phyloP scores from a whole-genome alignment of 1,140 invertebrate genomes.

The Drosophila sechellia region DNA sequence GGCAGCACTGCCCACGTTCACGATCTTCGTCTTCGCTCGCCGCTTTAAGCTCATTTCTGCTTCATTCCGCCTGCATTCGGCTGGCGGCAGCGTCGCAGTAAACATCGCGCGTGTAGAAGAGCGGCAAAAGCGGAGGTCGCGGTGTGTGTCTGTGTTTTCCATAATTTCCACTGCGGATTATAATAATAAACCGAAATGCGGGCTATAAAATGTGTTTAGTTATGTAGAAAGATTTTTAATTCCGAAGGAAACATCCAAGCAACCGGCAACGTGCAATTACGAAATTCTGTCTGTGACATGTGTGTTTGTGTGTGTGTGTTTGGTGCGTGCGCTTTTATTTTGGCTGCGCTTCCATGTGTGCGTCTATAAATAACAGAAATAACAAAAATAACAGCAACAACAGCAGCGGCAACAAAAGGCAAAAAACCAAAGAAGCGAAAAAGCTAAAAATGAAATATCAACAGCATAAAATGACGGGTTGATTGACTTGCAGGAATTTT shows the following conservation, averaged over 20 bases:
- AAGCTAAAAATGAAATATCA: constrained; percentile 51
- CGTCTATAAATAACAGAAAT: constrained; percentile 65
- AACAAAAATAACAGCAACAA: constrained; percentile 18
- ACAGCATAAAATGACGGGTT: constrained; percentile 65
- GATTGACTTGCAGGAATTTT: constrained; percentile 77
- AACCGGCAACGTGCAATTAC: constrained; percentile 64
- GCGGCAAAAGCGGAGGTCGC: constrained; percentile 54
- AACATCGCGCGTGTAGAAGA: constrained; percentile 42
- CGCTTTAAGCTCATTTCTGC: constrained; percentile 16
- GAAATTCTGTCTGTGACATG: constrained; percentile 54
- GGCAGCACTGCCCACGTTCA: constrained; percentile 22
- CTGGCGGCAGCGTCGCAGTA: constrained; percentile 59
- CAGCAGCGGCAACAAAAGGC: constrained; percentile 16
- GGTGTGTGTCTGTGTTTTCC: constrained; percentile 9
- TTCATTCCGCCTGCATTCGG: constrained; percentile 27
- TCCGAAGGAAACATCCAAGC: too few species aligned
- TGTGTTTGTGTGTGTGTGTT: constrained; percentile 10
- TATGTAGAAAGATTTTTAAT: constrained; percentile 28
- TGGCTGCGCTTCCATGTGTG: constrained; percentile 61
- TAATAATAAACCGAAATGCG: constrained; percentile 25
- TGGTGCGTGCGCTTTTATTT: constrained; percentile 39
- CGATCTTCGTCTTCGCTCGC: constrained; percentile 37
- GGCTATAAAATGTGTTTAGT: constrained; percentile 38
- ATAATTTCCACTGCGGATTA: constrained; percentile 17
- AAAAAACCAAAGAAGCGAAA: constrained; percentile 35